Percentiles rank a stretch among this genome's conserved stretches.
Evolutionary conservation across 2,797 vertebrate genomes (phyloP).

Genomic region (Amblyraja radiata): DNA sequence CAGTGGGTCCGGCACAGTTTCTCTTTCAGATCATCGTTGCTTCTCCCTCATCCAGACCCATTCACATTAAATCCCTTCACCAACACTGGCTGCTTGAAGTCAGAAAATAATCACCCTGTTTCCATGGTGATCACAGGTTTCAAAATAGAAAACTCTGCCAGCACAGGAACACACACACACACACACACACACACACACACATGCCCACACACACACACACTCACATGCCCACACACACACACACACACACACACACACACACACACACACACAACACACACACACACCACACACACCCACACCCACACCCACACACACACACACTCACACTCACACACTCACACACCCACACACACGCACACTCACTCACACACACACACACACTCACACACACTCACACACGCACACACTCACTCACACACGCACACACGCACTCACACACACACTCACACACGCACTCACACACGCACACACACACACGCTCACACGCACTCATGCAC

Average conservation of each 20-base stretch:
- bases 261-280: no score
- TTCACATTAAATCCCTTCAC: constrained; percentile 53
- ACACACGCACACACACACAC: no score
- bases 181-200: no score
- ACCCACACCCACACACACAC: no score
- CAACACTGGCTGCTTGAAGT: constrained; percentile 61
- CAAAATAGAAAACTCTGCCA: constrained; percentile 52
- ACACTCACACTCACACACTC: no score
- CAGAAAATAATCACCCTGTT: constrained; percentile 59
- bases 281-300: no score
- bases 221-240: no score
- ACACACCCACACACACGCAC: no score
- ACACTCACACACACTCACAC: not conserved
- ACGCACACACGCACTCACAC: constrained; percentile 61
- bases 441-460: no score
- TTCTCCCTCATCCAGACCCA: constrained; percentile 41
- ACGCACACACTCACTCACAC: not conserved
- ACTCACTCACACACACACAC: not conserved
- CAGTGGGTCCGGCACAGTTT: not conserved
- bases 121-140: constrained; percentile 62
- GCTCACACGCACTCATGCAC: constrained; percentile 54
- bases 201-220: no score
- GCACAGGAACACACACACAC: no score
- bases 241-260: no score
- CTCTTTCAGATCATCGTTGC: not conserved